Base-by-base conservation (phyloP, 2,797 vertebrate genomes). In the Acrossocheilus fasciatus region DNA sequence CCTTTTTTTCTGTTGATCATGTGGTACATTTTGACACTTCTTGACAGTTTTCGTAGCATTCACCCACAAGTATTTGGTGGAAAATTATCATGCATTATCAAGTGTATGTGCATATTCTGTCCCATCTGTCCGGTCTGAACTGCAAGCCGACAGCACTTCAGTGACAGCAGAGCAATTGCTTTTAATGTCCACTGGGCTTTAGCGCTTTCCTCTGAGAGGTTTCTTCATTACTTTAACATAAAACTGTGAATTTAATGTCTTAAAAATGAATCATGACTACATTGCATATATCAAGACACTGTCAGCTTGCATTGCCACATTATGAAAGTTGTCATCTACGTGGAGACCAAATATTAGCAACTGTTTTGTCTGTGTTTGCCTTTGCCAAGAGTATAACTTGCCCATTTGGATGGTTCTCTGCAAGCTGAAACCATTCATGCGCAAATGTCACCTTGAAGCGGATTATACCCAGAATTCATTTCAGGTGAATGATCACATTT, bases 311-410 rank as follows among this genome's bases (percentile, higher is more conserved):
- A 69, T 85, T 54, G 47, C 54, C 70, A 57, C 83, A 78, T 85
- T 78, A 78, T 85, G 74, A 78, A 78, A 57, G 59, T 69, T 57
- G 74, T 70, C 47, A 78, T 57, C 74, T 69, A 20, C 2, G 15
- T 15, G 30, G n/a, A 77, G 36, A 69, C 36, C 20, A 84, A 84
- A 30, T 69, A 41, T 84, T 50, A 62, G 82, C 62, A 41, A 91
- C 87, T 91, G 91, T 92, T 93, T 93, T 93, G 89, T 91, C 86
- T 91, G 77, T 90, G 72, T 85, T 94, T 92, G 93, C 92, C 92
- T 93, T 91, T 90, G 91, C 74, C 74, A 69, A 41, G 74, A 69
- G 68, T 69, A 30, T 45, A 77, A 54, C 59, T 68, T 68, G 43
- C 59, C 62, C 62, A 68, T 77, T 84, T 78, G 62, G 59, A 68